phyloP scores from a whole-genome alignment of 2,888 invertebrate genomes.

The Parnassius orleans region DNA sequence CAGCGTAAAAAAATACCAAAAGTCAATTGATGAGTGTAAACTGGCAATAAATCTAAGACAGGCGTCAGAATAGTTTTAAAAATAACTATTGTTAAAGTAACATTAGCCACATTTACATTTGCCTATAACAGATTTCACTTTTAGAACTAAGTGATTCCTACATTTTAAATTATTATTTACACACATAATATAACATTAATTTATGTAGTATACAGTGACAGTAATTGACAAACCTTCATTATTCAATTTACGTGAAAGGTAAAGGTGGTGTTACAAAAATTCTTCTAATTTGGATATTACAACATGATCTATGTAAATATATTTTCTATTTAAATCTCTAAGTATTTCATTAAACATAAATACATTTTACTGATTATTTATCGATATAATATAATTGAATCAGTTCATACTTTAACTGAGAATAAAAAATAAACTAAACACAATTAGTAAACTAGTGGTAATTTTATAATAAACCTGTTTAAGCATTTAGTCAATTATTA shows the following conservation, averaged over 20 bases:
- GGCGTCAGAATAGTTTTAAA: too few species aligned
- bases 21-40: too few species aligned
- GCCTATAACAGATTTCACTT: neutral
- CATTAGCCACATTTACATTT: too few species aligned
- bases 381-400: too few species aligned
- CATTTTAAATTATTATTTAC: constrained; percentile 17
- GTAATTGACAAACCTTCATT: constrained; percentile 23
- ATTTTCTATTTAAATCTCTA: constrained; percentile 26
- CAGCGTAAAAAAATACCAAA: too few species aligned
- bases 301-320: neutral
- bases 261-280: neutral
- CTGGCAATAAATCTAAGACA: too few species aligned
- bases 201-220: constrained; percentile 6
- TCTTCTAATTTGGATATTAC: neutral
- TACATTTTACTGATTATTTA: neutral
- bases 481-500: neutral
- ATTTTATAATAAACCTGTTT: constrained; percentile 3
- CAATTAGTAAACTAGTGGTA: neutral
- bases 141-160: constrained; percentile 17
- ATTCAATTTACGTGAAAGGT: constrained; percentile 4
- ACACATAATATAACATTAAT: constrained; percentile 14
- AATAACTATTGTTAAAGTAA: too few species aligned
- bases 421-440: neutral
- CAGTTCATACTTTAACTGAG: neutral
- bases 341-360: constrained; percentile 11